Base-by-base conservation (phyloP, 1,140 invertebrate species). In the Camponotus pennsylvanicus region DNA sequence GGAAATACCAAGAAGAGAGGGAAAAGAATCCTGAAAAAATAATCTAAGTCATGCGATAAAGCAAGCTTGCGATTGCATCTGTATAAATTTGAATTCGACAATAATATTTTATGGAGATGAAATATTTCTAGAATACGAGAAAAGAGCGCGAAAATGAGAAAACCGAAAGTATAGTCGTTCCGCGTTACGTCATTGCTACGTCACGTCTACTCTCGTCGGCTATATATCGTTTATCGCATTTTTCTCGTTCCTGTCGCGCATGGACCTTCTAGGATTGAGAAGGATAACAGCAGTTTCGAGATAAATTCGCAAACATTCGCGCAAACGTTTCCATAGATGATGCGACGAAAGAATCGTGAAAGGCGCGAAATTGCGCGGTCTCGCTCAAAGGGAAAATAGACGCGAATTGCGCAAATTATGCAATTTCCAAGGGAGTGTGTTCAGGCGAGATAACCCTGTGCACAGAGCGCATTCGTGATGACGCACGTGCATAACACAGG, bases 391-490 rank as follows among this genome's bases (percentile, higher is more conserved):
- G 55, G 69, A 83, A 61, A 27, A 27, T 83, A 49, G 37, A 27
- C 37, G 67, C 52, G 52, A 18, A 52, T 57, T 57, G 21, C 66
- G 2, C 67, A 11, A 45, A 21, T 61, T 49, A 13, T 83, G 55
- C 69, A 83, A 83, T 83, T 83, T 83, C 75, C 69, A 83, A 63
- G 42, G 15, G 15, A 40, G 18, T 52, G 49, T 18, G 49, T 40
- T 61, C 55, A 45, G 67, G 59, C 59, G 37, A 83, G 40, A 49
- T 73, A 55, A 75, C 11, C 18, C 52, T 59, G 32, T 34, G 40
- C 79, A 82, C 67, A 57, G 67, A 82, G 40, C 2, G 52, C 45
- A 63, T 63, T 75, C 40, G 3, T 49, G 55, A 83, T 75, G 79
- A 73, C 55, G 69, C 55, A 42, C 34, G 21, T 83, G 40, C 13